Evolutionary conservation across 2,797 vertebrate species (phyloP).

Genomic region (Spatula versicolor): DNA sequence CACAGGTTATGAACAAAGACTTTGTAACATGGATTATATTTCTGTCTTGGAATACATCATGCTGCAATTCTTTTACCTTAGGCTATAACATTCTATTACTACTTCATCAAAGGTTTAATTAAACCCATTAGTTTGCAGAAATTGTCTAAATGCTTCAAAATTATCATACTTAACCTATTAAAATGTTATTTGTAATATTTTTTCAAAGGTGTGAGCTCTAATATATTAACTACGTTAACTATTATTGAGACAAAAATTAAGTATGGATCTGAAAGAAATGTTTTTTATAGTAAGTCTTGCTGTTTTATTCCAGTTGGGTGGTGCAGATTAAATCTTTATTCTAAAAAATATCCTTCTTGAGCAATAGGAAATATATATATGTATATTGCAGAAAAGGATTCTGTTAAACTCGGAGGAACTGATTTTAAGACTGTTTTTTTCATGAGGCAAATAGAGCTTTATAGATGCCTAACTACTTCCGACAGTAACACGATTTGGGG

Average conservation of each 20-base stretch:
- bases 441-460: not conserved
- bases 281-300: not conserved
- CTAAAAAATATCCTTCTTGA: not conserved
- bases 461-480: not conserved
- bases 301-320: not conserved
- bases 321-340: not conserved
- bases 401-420: not conserved
- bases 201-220: not conserved
- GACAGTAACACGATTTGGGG: not conserved
- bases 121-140: constrained; percentile 38
- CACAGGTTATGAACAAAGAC: constrained; percentile 14
- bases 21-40: constrained; percentile 36
- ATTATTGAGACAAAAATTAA: not conserved
- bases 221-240: not conserved
- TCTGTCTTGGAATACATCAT: constrained; percentile 28
- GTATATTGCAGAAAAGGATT: not conserved
- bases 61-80: constrained; percentile 40
- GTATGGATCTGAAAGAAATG: not conserved
- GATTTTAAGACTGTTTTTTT: not conserved
- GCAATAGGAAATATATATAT: not conserved
- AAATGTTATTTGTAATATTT: not conserved
- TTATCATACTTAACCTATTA: not conserved
- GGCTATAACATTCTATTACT: constrained; percentile 39
- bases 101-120: constrained; percentile 54
- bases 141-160: constrained; percentile 8